Evolutionary conservation across 2,888 invertebrate genomes (phyloP).

Genomic region (Pachycephus smyrnensis): DNA sequence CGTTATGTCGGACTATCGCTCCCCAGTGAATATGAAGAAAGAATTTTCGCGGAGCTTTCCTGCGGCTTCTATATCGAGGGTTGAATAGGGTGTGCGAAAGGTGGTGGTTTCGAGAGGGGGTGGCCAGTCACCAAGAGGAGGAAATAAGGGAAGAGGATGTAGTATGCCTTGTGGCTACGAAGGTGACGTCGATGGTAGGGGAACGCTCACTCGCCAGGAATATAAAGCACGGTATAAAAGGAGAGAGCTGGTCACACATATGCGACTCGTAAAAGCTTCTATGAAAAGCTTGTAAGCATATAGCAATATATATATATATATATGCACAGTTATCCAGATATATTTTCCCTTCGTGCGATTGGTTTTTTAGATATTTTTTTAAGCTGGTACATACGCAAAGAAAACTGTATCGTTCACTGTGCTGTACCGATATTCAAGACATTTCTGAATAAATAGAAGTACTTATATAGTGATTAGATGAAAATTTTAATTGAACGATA

Average conservation of each 20-base stretch:
- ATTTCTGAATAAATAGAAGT: neutral
- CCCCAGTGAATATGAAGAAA: slow-evolving; percentile 63
- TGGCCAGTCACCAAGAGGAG: slow-evolving; percentile 4
- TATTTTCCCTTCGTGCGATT: neutral
- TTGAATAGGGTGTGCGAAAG: slow-evolving; percentile 11
- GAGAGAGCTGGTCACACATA: slow-evolving; percentile 51
- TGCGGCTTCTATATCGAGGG: slow-evolving; percentile 6
- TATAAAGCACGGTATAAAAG: slow-evolving; percentile 57
- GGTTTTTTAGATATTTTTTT: neutral
- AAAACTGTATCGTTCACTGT: neutral
- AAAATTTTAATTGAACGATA: neutral
- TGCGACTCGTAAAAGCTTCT: slow-evolving; percentile 58
- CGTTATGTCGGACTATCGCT: slow-evolving; percentile 61
- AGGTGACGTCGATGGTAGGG: slow-evolving; percentile 26
- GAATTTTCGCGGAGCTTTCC: slow-evolving; percentile 47
- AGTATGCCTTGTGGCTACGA: slow-evolving; percentile 12
- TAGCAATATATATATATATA: neutral
- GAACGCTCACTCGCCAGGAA: slow-evolving; percentile 41
- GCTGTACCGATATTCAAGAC: neutral
- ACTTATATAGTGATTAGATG: neutral
- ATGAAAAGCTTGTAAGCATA: slow-evolving; percentile 43
- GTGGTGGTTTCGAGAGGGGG: slow-evolving; percentile 22
- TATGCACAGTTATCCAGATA: neutral
- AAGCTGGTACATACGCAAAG: neutral
- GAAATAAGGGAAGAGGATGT: slow-evolving; percentile 26